These are phyloP conservation scores for Cryptocheilus praepositus DNA, from an alignment of 2,888 invertebrate species.

Conservation along the genomic window DNA sequence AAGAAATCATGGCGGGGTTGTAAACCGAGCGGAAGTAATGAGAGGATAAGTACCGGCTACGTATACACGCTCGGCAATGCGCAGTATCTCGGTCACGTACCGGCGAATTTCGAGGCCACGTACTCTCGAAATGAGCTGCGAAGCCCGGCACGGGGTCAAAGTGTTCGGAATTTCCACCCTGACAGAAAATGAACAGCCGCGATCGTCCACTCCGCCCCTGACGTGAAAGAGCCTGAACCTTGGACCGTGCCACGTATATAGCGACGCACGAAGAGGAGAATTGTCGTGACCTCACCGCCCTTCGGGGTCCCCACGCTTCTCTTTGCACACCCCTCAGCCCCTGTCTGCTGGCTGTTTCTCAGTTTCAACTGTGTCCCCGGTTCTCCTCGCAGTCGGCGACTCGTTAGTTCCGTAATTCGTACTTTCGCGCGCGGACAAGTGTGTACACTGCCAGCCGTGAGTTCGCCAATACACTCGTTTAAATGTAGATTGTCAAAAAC, in stretches of 20 bases:
- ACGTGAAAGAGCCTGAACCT: slow-evolving; percentile 10
- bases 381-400: too few species aligned
- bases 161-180: slow-evolving; percentile 41
- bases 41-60: slow-evolving; percentile 32
- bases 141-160: slow-evolving; percentile 50
- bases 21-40: slow-evolving; percentile 35
- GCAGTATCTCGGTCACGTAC: slow-evolving; percentile 53
- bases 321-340: too few species aligned
- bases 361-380: too few species aligned
- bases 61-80: neutral
- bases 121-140: slow-evolving; percentile 59
- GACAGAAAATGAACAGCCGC: slow-evolving; percentile 38
- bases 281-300: slow-evolving; percentile 20
- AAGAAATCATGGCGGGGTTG: slow-evolving; percentile 21
- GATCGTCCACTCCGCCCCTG: slow-evolving; percentile 12
- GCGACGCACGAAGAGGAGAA: slow-evolving; percentile 10
- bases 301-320: neutral
- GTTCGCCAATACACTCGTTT: too few species aligned
- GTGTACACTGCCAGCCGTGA: too few species aligned
- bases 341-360: too few species aligned
- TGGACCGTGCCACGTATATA: neutral
- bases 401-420: too few species aligned
- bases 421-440: too few species aligned
- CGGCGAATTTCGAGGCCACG: slow-evolving; percentile 52
- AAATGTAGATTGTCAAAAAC: too few species aligned